Evolutionary conservation across 2,888 invertebrate species (phyloP).

Genomic region (Crossocerus cetratus): DNA sequence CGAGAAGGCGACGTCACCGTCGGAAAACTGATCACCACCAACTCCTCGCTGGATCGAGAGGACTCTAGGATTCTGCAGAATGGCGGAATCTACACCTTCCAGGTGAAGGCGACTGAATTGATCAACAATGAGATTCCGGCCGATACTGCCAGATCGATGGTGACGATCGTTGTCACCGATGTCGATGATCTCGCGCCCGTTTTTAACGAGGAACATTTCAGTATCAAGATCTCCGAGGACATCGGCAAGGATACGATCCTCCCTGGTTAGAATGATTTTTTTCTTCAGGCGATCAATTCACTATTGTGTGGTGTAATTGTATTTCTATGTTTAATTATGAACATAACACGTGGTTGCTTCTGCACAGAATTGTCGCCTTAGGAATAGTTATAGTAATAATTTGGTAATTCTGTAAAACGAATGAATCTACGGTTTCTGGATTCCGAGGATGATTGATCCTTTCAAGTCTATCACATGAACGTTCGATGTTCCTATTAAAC

Average conservation of each 20-base stretch:
- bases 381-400: too few species aligned
- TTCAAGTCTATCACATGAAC: too few species aligned
- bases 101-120: slow-evolving; percentile 85
- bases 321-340: too few species aligned
- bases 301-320: too few species aligned
- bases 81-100: slow-evolving; percentile 87
- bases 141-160: slow-evolving; percentile 83
- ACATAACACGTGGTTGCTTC: too few species aligned
- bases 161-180: slow-evolving; percentile 88
- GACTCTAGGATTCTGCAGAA: slow-evolving; percentile 85
- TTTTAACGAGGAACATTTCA: slow-evolving; percentile 83
- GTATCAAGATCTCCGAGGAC: slow-evolving; percentile 87
- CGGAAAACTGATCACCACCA: slow-evolving; percentile 81
- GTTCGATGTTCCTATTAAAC: too few species aligned
- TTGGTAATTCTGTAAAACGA: too few species aligned
- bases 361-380: too few species aligned
- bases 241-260: slow-evolving; percentile 84
- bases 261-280: slow-evolving; percentile 73
- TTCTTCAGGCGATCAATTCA: too few species aligned
- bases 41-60: slow-evolving; percentile 85
- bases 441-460: too few species aligned
- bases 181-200: slow-evolving; percentile 87
- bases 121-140: slow-evolving; percentile 85
- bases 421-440: too few species aligned
- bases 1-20: slow-evolving; percentile 80